phyloP scores from a whole-genome alignment of 2,797 vertebrate species.

The Gymnopithys bicolor region DNA sequence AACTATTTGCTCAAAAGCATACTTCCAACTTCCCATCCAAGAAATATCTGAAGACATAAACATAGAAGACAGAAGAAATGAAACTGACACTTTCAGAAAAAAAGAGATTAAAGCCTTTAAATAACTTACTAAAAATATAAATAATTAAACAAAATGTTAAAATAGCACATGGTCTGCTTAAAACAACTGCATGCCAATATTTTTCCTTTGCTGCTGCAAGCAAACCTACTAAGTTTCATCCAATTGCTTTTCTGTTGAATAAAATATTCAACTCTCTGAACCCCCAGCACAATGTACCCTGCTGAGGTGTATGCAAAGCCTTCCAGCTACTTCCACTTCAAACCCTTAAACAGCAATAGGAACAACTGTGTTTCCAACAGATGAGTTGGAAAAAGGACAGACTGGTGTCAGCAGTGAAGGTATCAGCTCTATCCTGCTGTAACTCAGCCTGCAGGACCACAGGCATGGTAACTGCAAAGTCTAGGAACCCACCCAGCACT shows the following conservation, averaged over 20 bases:
- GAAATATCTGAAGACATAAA: not conserved
- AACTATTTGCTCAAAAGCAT: not conserved
- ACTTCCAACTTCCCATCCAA: not conserved
- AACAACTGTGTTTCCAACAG: not conserved
- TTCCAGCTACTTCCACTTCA: not conserved
- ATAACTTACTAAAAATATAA: not conserved
- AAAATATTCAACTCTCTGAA: not conserved
- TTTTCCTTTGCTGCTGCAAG: not conserved
- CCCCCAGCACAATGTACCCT: not conserved
- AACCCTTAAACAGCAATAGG: not conserved
- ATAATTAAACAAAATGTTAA: not conserved
- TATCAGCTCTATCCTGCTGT: not conserved
- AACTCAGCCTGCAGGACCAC: not conserved
- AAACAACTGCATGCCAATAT: not conserved
- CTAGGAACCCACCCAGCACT: not conserved
- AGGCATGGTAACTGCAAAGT: too few species aligned
- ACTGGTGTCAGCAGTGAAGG: not conserved
- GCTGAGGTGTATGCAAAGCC: not conserved
- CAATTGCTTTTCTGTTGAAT: not conserved
- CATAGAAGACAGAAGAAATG: not conserved
- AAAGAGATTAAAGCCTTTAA: not conserved
- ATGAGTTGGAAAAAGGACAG: not conserved
- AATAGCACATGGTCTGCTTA: not conserved
- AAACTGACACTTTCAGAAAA: not conserved
- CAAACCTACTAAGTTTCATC: not conserved